phyloP scores from a whole-genome alignment of 2,797 vertebrate species.

The Tachyglossus aculeatus region DNA sequence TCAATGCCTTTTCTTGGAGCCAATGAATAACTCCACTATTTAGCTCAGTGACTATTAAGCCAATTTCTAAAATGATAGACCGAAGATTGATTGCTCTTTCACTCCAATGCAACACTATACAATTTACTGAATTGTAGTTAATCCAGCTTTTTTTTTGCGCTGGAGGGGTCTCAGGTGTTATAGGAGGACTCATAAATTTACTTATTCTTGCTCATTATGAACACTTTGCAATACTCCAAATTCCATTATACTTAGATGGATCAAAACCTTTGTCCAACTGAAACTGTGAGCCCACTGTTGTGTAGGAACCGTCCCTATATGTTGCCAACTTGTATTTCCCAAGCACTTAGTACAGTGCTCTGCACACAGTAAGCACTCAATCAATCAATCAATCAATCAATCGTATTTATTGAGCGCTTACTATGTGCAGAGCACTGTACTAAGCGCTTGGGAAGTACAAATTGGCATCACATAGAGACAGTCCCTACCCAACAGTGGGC shows the following conservation, averaged over 20 bases:
- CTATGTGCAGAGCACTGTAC: no score
- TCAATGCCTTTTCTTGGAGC: no score
- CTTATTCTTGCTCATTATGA: not conserved
- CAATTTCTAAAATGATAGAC: not conserved
- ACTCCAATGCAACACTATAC: not conserved
- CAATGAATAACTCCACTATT: constrained; percentile 2
- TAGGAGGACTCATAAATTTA: not conserved
- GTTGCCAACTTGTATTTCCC: no score
- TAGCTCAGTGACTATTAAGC: not conserved
- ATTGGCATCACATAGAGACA: no score
- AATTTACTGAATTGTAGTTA: not conserved
- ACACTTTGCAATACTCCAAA: not conserved
- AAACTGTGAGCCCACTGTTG: no score
- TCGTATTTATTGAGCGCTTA: no score
- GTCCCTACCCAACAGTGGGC: no score
- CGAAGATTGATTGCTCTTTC: not conserved
- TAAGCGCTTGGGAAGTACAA: no score
- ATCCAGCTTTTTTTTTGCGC: not conserved
- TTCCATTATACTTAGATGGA: not conserved
- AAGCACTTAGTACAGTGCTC: no score
- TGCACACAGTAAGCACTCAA: no score
- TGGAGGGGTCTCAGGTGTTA: not conserved
- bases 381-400: no score
- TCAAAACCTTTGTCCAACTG: not conserved
- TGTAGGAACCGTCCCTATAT: no score